phyloP scores from a whole-genome alignment of 92 coral and sea anemone species.

The Hydrozoanthus gracilis region DNA sequence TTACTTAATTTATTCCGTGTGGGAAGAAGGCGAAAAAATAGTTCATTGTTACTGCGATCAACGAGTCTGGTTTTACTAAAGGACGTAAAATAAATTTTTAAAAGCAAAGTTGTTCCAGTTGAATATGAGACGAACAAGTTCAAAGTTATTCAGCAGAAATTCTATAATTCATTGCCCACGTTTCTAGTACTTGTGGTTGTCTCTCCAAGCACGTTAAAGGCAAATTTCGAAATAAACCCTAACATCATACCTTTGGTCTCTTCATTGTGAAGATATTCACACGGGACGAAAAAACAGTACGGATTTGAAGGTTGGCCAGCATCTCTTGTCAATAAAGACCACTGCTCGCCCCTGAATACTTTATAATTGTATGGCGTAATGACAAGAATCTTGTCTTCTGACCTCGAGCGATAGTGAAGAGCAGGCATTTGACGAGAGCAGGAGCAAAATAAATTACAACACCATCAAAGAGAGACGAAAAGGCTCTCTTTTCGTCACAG shows the following conservation, averaged over 20 bases:
- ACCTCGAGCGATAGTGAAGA: slow-evolving; percentile 34
- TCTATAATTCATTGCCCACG: no score
- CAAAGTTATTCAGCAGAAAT: no score
- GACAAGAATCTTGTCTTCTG: slow-evolving; percentile 37
- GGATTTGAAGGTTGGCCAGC: slow-evolving; percentile 13
- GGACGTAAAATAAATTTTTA: no score
- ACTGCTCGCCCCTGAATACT: slow-evolving; percentile 42
- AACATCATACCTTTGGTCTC: slow-evolving; percentile 31
- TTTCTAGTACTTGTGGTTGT: not conserved
- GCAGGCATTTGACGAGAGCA: slow-evolving; percentile 10
- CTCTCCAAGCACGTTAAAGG: not conserved
- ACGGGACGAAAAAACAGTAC: slow-evolving; percentile 33
- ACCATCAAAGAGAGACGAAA: not conserved
- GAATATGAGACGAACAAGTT: no score
- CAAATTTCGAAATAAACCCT: not conserved
- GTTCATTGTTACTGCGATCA: no score
- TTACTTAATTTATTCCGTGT: no score
- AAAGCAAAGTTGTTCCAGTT: no score
- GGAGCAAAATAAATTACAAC: not conserved
- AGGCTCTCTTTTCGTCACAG: slow-evolving; percentile 15
- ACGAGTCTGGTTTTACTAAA: no score
- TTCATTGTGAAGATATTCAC: slow-evolving; percentile 13
- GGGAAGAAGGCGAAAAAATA: no score
- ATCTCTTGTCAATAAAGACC: slow-evolving; percentile 24
- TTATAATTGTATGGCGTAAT: slow-evolving; percentile 39